A percentile compares a stretch with the other conserved stretches of the same genome.
phyloP scores from a whole-genome alignment of 2,113 vertebrate species.

The Centropristis striata region DNA sequence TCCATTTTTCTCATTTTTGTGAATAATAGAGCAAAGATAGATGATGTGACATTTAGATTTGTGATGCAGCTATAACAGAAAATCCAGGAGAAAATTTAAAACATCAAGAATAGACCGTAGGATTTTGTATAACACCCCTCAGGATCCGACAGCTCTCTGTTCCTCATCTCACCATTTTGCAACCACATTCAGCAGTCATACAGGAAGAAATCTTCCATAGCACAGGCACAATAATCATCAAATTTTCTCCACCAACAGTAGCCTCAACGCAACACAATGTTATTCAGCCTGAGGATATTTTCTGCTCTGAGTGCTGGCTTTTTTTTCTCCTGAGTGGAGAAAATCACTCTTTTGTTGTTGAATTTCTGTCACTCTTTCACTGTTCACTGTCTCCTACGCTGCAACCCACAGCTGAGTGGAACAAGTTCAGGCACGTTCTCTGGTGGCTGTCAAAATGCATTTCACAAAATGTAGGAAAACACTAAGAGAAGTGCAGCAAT shows the following conservation, averaged over 20 bases:
- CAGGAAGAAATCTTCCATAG: not conserved
- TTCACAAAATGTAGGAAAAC: constrained; percentile 40
- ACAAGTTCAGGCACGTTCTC: constrained; percentile 54
- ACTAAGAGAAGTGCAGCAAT: constrained; percentile 18
- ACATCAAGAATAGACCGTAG: not conserved
- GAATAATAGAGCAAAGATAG: not conserved
- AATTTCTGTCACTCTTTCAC: constrained; percentile 39
- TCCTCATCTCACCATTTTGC: not conserved
- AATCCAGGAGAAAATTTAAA: not conserved
- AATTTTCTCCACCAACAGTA: constrained; percentile 3
- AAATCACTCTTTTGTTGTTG: constrained; percentile 35
- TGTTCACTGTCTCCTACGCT: constrained; percentile 34
- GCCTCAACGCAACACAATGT: not conserved
- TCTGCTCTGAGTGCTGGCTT: constrained; percentile 8
- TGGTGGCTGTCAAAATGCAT: constrained; percentile 58
- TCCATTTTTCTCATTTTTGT: not conserved
- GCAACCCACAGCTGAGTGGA: constrained; percentile 47
- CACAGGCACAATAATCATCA: not conserved
- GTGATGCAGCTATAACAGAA: not conserved
- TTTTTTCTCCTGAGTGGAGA: not conserved
- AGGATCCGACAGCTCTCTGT: not conserved
- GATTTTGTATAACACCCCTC: not conserved
- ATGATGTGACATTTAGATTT: not conserved
- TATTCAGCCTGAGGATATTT: constrained; percentile 26
- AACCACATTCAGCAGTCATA: not conserved